phyloP scores from a whole-genome alignment of 2,888 invertebrate species.

The Mythimna vitellina region DNA sequence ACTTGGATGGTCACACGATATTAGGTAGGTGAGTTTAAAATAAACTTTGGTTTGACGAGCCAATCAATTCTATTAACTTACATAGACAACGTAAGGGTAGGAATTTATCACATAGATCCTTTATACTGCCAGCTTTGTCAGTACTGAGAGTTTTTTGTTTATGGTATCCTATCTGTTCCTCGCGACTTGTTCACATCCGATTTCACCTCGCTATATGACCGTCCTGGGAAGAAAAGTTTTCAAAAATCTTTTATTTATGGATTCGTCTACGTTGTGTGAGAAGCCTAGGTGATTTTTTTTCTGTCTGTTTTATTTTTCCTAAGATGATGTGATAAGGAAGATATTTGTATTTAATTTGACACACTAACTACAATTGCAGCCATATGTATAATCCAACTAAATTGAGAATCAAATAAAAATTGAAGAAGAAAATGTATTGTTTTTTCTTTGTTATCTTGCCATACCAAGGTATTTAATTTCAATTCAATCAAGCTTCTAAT shows the following conservation, averaged over 20 bases:
- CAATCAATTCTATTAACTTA: constrained; percentile 29
- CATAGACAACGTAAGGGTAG: constrained; percentile 3
- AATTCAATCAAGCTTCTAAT: constrained; percentile 7
- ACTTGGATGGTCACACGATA: constrained; percentile 33
- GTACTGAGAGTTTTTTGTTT: constrained; percentile 2
- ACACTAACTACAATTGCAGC: background rate
- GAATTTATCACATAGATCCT: constrained; percentile 11
- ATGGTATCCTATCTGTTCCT: background rate
- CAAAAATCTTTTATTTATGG: constrained; percentile 24
- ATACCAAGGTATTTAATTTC: constrained; percentile 9
- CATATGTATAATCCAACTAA: background rate
- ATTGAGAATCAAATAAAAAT: background rate
- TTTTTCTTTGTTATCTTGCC: background rate
- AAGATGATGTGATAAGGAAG: background rate
- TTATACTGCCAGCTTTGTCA: background rate
- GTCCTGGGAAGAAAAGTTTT: constrained; percentile 16
- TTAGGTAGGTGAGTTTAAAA: constrained; percentile 11
- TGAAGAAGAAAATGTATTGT: background rate
- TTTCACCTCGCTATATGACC: constrained; percentile 8
- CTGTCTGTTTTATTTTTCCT: constrained; percentile 16
- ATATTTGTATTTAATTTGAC: background rate
- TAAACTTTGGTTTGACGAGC: constrained; percentile 19
- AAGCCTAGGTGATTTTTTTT: background rate
- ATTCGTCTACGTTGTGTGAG: background rate
- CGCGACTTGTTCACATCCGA: background rate